Evolutionary conservation across 1,140 invertebrate genomes (phyloP).

Genomic region (Pantala flavescens): DNA sequence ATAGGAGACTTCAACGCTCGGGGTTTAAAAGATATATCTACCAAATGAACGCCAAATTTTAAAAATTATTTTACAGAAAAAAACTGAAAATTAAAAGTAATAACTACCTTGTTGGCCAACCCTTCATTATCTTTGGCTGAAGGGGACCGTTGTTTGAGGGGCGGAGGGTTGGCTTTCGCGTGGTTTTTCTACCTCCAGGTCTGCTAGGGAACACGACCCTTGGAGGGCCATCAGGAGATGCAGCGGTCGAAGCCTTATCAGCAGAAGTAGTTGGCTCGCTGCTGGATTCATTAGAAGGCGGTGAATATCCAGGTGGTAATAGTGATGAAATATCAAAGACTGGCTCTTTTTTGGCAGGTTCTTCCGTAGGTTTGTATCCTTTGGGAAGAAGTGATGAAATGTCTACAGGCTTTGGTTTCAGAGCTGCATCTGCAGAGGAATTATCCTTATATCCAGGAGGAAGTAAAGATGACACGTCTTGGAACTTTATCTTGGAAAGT

Average conservation of each 20-base stretch:
- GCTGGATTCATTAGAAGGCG: constrained; percentile 21
- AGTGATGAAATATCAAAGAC: constrained; percentile 45
- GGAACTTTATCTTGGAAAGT: neutral
- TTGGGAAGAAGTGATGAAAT: constrained; percentile 26
- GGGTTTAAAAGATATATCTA: too few relatives aligned
- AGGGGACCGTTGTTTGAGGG: constrained; percentile 32
- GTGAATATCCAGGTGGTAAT: constrained; percentile 47
- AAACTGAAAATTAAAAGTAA: neutral
- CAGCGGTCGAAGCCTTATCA: constrained; percentile 29
- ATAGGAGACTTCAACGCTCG: too few relatives aligned
- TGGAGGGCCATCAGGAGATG: constrained; percentile 35
- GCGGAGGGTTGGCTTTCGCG: constrained; percentile 25
- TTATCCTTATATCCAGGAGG: constrained; percentile 17
- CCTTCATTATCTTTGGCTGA: constrained; percentile 60
- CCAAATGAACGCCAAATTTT: too few relatives aligned
- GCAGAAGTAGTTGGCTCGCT: constrained; percentile 1
- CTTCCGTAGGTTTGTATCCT: constrained; percentile 25
- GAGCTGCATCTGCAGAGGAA: neutral
- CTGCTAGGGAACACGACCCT: constrained; percentile 71
- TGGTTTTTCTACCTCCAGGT: constrained; percentile 46
- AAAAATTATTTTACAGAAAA: too few relatives aligned
- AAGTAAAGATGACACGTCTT: neutral
- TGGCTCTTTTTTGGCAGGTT: constrained; percentile 17
- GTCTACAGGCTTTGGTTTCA: neutral
- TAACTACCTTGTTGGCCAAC: constrained; percentile 62